Evolutionary conservation across 2,888 invertebrate species (phyloP).

Genomic region (Acanthosepion esculentum): DNA sequence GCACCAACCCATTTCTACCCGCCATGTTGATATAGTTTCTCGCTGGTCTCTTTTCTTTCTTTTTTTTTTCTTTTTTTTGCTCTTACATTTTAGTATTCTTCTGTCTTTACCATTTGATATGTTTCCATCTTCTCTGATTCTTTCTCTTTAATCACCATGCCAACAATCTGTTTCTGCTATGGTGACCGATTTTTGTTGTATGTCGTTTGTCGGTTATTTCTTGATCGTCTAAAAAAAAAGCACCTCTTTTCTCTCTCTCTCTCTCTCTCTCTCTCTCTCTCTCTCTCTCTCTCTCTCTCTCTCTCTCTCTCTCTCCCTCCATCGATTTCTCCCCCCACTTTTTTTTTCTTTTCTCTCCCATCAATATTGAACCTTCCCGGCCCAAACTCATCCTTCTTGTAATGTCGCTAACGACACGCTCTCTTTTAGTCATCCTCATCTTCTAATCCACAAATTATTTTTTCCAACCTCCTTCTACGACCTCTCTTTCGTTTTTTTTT

Average conservation of each 20-base stretch:
- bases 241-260: too few relatives aligned
- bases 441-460: conserved; percentile 33
- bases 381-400: not conserved
- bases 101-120: not conserved
- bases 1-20: not conserved
- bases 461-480: not conserved
- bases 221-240: too few relatives aligned
- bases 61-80: not conserved
- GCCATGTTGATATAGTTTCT: not conserved
- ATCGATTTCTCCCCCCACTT: not conserved
- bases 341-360: not conserved
- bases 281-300: not conserved
- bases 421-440: not conserved
- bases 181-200: not conserved
- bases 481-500: not conserved
- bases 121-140: not conserved
- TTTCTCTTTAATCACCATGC: not conserved
- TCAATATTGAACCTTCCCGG: not conserved
- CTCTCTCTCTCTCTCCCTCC: not conserved
- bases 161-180: not conserved
- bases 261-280: not conserved
- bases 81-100: too few relatives aligned
- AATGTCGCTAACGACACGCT: not conserved
- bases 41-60: too few relatives aligned
- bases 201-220: not conserved